These are phyloP conservation scores for Orycteropus afer DNA, from an alignment of 2,113 vertebrate genomes.

Conservation along the genomic window DNA sequence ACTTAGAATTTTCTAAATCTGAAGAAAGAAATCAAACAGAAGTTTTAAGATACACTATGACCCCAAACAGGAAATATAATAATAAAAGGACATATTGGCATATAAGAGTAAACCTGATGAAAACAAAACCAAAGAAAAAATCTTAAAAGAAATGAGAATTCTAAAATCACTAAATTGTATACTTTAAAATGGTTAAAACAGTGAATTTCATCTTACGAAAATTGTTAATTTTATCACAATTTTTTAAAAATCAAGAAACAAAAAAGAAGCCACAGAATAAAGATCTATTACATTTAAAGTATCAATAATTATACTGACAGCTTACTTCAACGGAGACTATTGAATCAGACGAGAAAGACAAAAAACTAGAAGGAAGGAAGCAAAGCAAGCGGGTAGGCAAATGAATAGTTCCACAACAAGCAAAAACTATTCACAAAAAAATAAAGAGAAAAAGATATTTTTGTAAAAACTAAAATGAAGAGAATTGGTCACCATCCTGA, in stretches of 20 bases:
- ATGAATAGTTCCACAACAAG: neutral
- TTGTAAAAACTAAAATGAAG: neutral
- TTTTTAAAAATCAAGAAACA: neutral
- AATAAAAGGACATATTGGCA: neutral
- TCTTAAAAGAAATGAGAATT: neutral
- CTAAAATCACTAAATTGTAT: constrained; percentile 2
- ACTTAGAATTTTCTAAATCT: neutral
- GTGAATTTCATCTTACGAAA: neutral
- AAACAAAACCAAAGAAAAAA: neutral
- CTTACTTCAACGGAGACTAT: neutral
- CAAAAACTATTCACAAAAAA: neutral
- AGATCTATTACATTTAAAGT: neutral
- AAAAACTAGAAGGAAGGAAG: neutral
- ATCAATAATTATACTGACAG: neutral
- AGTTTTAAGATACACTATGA: neutral
- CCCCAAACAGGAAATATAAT: neutral
- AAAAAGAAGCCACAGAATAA: neutral
- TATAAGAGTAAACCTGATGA: neutral
- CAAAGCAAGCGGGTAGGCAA: too few relatives aligned
- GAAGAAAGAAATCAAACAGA: constrained; percentile 7
- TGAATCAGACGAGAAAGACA: neutral
- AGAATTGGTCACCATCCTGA: neutral
- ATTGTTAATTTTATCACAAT: neutral
- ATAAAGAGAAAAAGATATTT: neutral
- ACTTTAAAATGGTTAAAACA: neutral